Base-by-base conservation (phyloP, 2,113 vertebrate genomes). In the Takifugu bimaculatus region DNA sequence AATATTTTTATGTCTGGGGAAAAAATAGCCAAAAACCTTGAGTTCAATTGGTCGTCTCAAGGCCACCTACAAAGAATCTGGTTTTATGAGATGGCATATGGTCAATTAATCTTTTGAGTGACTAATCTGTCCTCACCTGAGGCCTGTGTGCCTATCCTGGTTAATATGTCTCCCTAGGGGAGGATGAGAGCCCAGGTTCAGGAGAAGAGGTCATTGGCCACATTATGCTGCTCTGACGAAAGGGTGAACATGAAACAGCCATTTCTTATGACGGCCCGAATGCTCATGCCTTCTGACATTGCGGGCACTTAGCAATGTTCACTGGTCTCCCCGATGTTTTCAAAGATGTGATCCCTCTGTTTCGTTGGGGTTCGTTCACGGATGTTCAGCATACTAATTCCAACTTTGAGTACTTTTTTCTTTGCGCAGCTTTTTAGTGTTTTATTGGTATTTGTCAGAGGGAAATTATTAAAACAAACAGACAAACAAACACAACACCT, bases 281-380 rank as follows among this genome's bases (percentile, higher is more conserved):
- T 47, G 68, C 68, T 85, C 70, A 81, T 84, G 70, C 78, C 63
- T 81, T 67, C 75, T 86, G 87, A 75, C 77, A 78, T 61, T 5
- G 56, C 4, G 28, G 57, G 75, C 80, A 86, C 81, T 86, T 77
- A 82, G 56, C 57, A 47, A 25, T 35, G 64, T 42, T 74, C 45
- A 28, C 48, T 26, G 52, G 39, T 29, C 57, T 64, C 52, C 53
- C 60, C 13, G 57, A 5, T 66, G 69, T 61, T 43, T 71, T 70
- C 48, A 65, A 54, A 63, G 48, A 65, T 20, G 20, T 14, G 57
- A 49, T 26, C 25, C 25, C 26, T 63, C 51, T 61, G 60, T 57
- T 65, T 63, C n/a, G 55, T 1, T 45, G 15, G 28, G 13, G 62
- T 53, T 65, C 59, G 60, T 5, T 32, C 29, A 32, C 6, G 5